Percentiles rank a stretch among this genome's conserved stretches.
phyloP scores from a whole-genome alignment of 2,113 vertebrate genomes.

The Pseudois nayaur region DNA sequence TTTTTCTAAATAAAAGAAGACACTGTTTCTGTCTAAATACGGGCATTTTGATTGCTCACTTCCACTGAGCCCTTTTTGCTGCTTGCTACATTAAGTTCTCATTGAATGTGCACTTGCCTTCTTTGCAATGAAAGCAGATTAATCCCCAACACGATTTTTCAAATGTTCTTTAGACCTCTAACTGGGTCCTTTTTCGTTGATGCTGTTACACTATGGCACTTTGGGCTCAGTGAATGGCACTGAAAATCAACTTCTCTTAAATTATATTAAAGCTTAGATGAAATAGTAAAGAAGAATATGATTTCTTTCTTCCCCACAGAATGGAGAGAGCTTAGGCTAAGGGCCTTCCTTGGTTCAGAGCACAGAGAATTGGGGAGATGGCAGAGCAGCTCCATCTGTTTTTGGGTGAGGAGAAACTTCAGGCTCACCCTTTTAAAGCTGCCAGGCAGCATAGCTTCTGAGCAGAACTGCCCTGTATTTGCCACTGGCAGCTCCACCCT shows the following conservation, averaged over 20 bases:
- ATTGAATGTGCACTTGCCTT: background rate
- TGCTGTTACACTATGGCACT: background rate
- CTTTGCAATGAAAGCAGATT: slow-evolving; percentile 23
- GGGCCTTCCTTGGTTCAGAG: background rate
- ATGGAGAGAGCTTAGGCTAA: background rate
- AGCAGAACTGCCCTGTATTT: background rate
- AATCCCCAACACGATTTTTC: background rate
- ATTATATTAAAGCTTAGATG: background rate
- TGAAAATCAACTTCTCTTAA: slow-evolving; percentile 12
- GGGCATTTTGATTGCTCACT: slow-evolving; percentile 10
- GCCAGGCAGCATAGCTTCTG: background rate
- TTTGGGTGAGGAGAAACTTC: background rate
- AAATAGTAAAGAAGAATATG: background rate
- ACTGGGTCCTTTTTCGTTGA: background rate
- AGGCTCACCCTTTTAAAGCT: background rate
- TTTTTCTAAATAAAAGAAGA: slow-evolving; percentile 44
- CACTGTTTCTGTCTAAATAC: slow-evolving; percentile 43
- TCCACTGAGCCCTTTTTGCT: background rate
- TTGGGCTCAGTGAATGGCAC: background rate
- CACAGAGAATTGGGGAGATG: background rate
- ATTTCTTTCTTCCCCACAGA: background rate
- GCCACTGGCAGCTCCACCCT: background rate
- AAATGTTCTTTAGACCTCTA: slow-evolving; percentile 15
- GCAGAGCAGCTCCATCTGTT: background rate
- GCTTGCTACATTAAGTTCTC: slow-evolving; percentile 49